These are phyloP conservation scores for Ischnus inquisitorius DNA, from an alignment of 2,888 invertebrate species.

Conservation along the genomic window DNA sequence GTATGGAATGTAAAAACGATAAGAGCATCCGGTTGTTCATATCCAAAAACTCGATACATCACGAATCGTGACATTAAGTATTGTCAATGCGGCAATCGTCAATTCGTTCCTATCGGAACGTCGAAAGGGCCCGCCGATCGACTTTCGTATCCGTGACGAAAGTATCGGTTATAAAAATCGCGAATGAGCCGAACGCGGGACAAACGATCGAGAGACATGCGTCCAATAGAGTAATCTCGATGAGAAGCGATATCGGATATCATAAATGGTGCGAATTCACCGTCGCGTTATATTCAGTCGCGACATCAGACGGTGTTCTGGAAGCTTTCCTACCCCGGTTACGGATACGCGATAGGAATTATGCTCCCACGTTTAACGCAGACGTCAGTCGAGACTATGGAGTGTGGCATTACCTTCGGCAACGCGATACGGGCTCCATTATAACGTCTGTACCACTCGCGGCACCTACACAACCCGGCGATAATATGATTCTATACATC, in stretches of 20 bases:
- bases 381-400: constrained; percentile 40
- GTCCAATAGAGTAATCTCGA: constrained; percentile 68
- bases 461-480: background rate
- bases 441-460: constrained; percentile 9
- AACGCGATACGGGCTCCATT: constrained; percentile 47
- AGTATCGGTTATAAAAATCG: constrained; percentile 55
- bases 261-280: constrained; percentile 70
- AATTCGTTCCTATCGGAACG: background rate
- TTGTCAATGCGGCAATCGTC: no score
- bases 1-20: no score
- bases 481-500: constrained; percentile 45
- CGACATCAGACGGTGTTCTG: constrained; percentile 15
- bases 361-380: constrained; percentile 43
- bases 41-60: no score
- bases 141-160: constrained; percentile 36
- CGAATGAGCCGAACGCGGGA: constrained; percentile 50
- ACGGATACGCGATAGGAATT: constrained; percentile 38
- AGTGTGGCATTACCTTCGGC: constrained; percentile 48
- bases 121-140: background rate
- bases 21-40: no score
- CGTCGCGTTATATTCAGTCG: constrained; percentile 43
- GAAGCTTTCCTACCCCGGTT: background rate
- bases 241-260: constrained; percentile 75
- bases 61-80: no score
- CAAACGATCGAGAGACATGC: constrained; percentile 53